Evolutionary conservation across 2,888 invertebrate genomes (phyloP), one percentile per base, ranked within the genome.

Genomic region (Cerastis rubricosa): DNA sequence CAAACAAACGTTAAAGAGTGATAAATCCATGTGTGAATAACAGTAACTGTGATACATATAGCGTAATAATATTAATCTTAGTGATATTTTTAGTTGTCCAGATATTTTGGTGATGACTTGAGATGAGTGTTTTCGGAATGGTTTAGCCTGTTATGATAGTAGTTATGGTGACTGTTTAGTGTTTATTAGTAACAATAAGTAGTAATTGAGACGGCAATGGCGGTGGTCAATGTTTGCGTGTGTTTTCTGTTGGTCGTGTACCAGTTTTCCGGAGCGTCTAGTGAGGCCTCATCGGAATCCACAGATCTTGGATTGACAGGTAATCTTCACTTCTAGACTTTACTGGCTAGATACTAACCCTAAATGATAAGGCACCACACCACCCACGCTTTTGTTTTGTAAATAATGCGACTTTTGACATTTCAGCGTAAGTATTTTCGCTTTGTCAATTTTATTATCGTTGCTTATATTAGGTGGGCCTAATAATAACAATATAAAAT

Each of bases 201-300:
- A 90, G 84, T 92, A 93, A 94, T 94, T 93, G 92, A 91, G 88
- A 91, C 82, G 85, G 85, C 89, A 81, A 96, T 96, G 96, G 96
- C 96, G 86, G 91, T 93, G 88, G 91, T 95, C 90, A 96, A 96
- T 94, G 93, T 95, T 90, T 92, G 94, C 92, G 88, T 96, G 90
- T 96, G 94, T 89, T 90, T 96, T 82, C 91, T 96, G 85, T 92
- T 96, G 86, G 89, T 96, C 79, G 85, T 96, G 88, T 95, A 95
- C 90, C 95, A 95, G 88, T 89, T 96, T 70, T 92, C 95, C 19
- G 88, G 90, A 66, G 96, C 91, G 49, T 93, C 92, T 74, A 93
- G 94, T 85, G 96, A 95, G 64, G 88, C 92, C 11, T 95, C 96
- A 2, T 95, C 96, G 51, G 96, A 96, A 84, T 93, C 94, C 0